phyloP scores from a whole-genome alignment of 2,113 vertebrate species.

The Coracopsis vasa region DNA sequence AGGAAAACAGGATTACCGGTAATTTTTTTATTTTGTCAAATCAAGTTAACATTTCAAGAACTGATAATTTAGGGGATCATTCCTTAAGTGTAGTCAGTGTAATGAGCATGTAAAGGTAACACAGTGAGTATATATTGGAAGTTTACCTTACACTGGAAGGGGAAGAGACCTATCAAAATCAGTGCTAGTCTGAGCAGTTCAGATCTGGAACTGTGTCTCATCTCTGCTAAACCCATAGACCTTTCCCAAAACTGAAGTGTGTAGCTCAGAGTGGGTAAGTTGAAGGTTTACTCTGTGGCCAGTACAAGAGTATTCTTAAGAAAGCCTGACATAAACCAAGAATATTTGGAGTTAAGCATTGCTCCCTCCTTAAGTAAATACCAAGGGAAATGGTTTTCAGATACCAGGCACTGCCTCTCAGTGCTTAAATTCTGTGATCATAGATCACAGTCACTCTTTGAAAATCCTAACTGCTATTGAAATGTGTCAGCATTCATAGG shows the following conservation, averaged over 20 bases:
- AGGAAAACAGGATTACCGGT: conserved; percentile 97
- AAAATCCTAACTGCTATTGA: neutral
- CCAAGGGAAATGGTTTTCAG: neutral
- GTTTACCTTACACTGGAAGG: neutral
- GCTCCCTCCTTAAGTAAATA: neutral
- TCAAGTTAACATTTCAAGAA: neutral
- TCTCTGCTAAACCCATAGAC: neutral
- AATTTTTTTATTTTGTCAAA: neutral
- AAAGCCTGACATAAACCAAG: neutral
- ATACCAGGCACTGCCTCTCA: neutral
- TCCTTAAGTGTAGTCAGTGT: neutral
- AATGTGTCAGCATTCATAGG: neutral
- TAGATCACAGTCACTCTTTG: neutral
- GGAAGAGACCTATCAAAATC: neutral
- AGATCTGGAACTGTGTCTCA: neutral
- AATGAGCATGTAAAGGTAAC: neutral
- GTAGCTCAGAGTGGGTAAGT: neutral
- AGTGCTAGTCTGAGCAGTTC: neutral
- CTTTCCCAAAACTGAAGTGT: neutral
- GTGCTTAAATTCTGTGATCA: neutral
- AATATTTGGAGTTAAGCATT: neutral
- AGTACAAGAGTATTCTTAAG: neutral
- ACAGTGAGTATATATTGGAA: neutral
- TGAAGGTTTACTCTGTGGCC: neutral
- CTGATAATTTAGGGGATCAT: neutral